Evolutionary conservation across 2,888 invertebrate species (phyloP).

Genomic region (Lepidochitona cinerea): DNA sequence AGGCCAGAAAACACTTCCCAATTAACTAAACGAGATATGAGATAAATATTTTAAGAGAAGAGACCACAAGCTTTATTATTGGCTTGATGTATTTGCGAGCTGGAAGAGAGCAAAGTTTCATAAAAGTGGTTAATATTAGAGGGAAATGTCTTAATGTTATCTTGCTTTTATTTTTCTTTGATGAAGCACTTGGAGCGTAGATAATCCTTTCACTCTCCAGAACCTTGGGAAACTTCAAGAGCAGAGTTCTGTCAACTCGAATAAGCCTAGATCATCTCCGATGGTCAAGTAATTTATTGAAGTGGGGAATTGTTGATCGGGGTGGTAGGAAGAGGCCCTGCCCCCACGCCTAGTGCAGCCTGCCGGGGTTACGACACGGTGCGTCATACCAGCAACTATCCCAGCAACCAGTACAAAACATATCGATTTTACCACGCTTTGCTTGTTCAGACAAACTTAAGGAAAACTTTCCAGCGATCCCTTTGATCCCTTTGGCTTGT

Average conservation of each 20-base stretch:
- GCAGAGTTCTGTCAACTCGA: neutral
- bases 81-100: no score
- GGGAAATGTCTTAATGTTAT: no score
- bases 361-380: slow-evolving; percentile 4
- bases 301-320: slow-evolving; percentile 2
- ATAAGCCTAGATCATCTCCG: neutral
- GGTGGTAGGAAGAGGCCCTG: neutral
- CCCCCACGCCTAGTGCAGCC: neutral
- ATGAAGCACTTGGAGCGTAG: neutral
- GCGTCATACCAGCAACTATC: neutral
- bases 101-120: no score
- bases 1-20: no score
- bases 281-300: neutral
- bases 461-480: neutral
- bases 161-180: neutral
- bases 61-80: no score
- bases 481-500: slow-evolving; percentile 5
- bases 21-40: no score
- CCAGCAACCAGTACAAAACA: neutral
- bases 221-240: neutral
- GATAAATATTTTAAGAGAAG: no score
- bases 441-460: neutral
- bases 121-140: no score
- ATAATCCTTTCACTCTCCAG: neutral
- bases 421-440: neutral